Conservation (phyloP, 2,888 invertebrate genomes). For the Parnassius orleans region DNA sequence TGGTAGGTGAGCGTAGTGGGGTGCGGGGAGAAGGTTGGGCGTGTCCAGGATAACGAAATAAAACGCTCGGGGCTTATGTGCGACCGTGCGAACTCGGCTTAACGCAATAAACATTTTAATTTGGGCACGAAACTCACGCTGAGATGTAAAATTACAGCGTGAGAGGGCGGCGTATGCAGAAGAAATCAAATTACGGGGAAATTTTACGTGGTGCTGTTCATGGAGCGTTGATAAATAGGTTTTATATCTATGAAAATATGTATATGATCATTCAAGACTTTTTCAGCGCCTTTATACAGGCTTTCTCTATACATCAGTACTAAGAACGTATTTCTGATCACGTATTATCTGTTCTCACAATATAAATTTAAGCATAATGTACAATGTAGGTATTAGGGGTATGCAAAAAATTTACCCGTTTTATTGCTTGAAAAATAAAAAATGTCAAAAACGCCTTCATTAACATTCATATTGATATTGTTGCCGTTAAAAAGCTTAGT, state of each 20-base stretch:
- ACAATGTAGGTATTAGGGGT: too few relatives aligned
- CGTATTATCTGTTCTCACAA: too few relatives aligned
- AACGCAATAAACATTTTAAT: slow-evolving; percentile 81
- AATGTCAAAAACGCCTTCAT: too few relatives aligned
- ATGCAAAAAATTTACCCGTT: too few relatives aligned
- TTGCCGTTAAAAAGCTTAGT: too few relatives aligned
- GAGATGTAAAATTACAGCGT: slow-evolving; percentile 71
- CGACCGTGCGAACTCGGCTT: slow-evolving; percentile 75
- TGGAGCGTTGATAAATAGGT: slow-evolving; percentile 28
- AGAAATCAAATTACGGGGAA: slow-evolving; percentile 69
- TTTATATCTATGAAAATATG: background rate
- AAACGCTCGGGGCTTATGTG: slow-evolving; percentile 64
- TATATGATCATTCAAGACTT: too few relatives aligned
- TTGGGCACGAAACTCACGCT: slow-evolving; percentile 78
- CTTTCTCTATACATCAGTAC: too few relatives aligned
- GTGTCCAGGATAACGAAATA: slow-evolving; percentile 73
- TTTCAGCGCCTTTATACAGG: too few relatives aligned
- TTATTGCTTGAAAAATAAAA: too few relatives aligned
- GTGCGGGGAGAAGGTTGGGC: slow-evolving; percentile 53
- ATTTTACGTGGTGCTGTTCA: slow-evolving; percentile 48
- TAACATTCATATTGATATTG: too few relatives aligned
- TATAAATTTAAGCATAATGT: too few relatives aligned
- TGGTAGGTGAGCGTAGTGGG: slow-evolving; percentile 47
- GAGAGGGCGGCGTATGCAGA: slow-evolving; percentile 62
- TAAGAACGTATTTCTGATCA: too few relatives aligned